A percentile compares a stretch with the other conserved stretches of the same genome.
phyloP scores from a whole-genome alignment of 1,140 invertebrate species.

The Nymphalis io region DNA sequence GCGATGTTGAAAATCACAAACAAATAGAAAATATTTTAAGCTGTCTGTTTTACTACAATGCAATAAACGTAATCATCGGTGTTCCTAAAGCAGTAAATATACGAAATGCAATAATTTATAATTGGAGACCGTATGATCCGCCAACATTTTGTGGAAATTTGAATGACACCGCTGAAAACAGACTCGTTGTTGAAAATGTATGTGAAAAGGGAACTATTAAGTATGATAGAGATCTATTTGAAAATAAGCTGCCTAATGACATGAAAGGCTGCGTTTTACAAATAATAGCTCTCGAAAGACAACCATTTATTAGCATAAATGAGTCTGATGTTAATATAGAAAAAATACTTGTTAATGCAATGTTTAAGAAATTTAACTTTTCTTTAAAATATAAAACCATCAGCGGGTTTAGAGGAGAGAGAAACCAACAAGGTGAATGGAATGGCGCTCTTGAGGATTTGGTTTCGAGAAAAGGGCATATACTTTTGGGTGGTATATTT shows the following conservation, averaged over 20 bases:
- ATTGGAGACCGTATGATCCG: conserved; percentile 70
- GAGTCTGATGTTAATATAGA: conserved; percentile 58
- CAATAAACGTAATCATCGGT: conserved; percentile 55
- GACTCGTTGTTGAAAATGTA: conserved; percentile 49
- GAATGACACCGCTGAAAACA: conserved; percentile 58
- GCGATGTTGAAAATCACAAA: conserved; percentile 32
- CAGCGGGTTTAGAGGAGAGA: conserved; percentile 66
- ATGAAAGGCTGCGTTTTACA: conserved; percentile 61
- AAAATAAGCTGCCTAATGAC: conserved; percentile 55
- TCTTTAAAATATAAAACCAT: conserved; percentile 49
- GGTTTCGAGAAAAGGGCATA: conserved; percentile 65
- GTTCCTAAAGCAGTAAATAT: conserved; percentile 48
- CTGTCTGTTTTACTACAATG: conserved; percentile 60
- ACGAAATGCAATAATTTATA: conserved; percentile 53
- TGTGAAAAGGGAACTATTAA: conserved; percentile 56
- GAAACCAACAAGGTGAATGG: conserved; percentile 62
- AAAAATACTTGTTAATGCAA: conserved; percentile 46
- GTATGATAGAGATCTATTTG: conserved; percentile 45
- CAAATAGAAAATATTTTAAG: conserved; percentile 47
- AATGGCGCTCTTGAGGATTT: conserved; percentile 72
- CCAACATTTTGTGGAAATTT: conserved; percentile 65
- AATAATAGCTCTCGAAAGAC: conserved; percentile 57
- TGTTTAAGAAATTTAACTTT: conserved; percentile 54
- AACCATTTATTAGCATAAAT: conserved; percentile 63
- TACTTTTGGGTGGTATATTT: conserved; percentile 80